Base-by-base conservation (phyloP, 2,797 vertebrate genomes). In the Coendou prehensilis region DNA sequence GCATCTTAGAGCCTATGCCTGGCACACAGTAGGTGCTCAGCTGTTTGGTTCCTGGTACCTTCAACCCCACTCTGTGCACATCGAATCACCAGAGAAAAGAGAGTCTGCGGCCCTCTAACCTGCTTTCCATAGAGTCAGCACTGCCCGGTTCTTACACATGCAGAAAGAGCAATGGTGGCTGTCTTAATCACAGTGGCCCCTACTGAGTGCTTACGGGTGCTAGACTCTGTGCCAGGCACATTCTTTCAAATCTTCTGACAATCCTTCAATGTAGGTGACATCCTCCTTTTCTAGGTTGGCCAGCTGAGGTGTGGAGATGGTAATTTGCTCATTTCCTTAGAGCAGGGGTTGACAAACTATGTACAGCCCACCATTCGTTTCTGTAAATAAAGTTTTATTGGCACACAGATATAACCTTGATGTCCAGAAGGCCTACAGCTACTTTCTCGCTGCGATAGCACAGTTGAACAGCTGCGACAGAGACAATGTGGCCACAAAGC, bases 361-460 rank as follows among this genome's bases (percentile, higher is more conserved):
- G 13, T 41, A 10, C 5, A 6, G 63, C 92, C 95, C 75, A 20
- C 75, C 41, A 14, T 83, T 87, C 92, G 90, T 84, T 96, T 87
- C 57, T 94, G 20, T 87, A 93, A 96, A 84, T 95, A 96, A 97
- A 97, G 88, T 88, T 96, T 93, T 93, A 88, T 93, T 86, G 93
- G 87, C 79, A 79, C 52, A 81, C 6, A 5, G 88, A 61, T 67
- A 78, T 61, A 13, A 45, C 82, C 78, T 47, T 95, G 78, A 82
- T 52, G 71, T 78, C 64, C 86, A 18, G 67, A 83, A 94, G 47
- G 41, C 30, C 80, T 57, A 20, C 50, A 37, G 89, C 86, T 67
- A 14, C 89, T 57, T 87, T 87, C 56, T 73, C 37, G 1, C 64
- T 41, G 18, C 47, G 18, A 33, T 2, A 20, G 76, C 93, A 18